A percentile compares a stretch with the other conserved stretches of the same genome.
Evolutionary conservation across 2,797 vertebrate genomes (phyloP).

Genomic region (Pristis pectinata): DNA sequence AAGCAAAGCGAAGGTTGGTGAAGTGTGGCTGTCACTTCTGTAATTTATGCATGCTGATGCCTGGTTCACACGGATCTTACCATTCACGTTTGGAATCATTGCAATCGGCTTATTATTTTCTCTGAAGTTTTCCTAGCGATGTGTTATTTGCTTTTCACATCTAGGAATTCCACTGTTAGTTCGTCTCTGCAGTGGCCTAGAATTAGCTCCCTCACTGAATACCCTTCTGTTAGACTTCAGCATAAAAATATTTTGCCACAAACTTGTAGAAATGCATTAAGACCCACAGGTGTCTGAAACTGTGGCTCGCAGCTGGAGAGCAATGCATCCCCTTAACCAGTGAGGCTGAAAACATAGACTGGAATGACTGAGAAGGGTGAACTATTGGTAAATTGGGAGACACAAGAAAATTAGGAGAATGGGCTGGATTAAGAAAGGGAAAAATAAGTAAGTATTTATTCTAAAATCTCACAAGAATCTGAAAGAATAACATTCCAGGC

Average conservation of each 20-base stretch:
- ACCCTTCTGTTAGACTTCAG: neutral
- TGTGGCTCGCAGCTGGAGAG: neutral
- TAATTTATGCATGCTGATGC: conserved; percentile 36
- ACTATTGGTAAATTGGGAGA: neutral
- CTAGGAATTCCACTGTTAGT: neutral
- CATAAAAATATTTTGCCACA: neutral
- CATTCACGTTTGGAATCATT: neutral
- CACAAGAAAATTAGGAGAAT: neutral
- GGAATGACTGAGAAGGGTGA: neutral
- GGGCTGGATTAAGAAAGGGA: neutral
- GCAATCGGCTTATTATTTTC: neutral
- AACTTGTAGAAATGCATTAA: neutral
- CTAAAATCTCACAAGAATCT: neutral
- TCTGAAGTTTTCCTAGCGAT: neutral
- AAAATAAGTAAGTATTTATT: neutral
- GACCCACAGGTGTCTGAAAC: neutral
- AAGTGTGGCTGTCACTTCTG: conserved; percentile 25
- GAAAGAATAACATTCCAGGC: neutral
- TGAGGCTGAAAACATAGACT: neutral
- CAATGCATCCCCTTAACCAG: neutral
- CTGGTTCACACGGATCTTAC: neutral
- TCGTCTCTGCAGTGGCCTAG: neutral
- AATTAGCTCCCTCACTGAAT: neutral
- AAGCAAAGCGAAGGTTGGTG: conserved; percentile 57
- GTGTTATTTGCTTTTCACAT: neutral